A percentile compares a stretch with the other conserved stretches of the same genome.
phyloP scores from a whole-genome alignment of 2,797 vertebrate species.

The Mormyrus hasselquistii region DNA sequence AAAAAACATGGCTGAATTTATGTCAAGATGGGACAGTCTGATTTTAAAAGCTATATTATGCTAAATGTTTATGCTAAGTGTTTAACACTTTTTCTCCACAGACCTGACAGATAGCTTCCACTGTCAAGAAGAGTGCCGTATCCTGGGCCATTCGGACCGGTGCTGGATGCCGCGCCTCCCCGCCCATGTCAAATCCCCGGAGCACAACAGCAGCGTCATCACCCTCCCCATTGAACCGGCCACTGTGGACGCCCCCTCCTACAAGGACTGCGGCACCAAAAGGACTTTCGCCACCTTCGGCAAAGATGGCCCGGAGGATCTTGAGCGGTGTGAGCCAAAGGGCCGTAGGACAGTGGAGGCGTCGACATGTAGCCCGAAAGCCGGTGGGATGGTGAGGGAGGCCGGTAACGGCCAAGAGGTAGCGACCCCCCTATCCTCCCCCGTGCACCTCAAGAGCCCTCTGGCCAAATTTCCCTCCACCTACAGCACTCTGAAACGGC shows the following conservation, averaged over 20 bases:
- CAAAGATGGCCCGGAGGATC: constrained; percentile 84
- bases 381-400: constrained; percentile 82
- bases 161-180: constrained; percentile 95
- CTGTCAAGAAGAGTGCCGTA: constrained; percentile 95
- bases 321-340: constrained; percentile 71
- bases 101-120: constrained; percentile 75
- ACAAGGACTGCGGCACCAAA: constrained; percentile 84
- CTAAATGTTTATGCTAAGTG: neutral
- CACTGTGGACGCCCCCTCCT: constrained; percentile 82
- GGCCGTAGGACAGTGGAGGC: constrained; percentile 86
- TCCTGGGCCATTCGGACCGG: constrained; percentile 95
- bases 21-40: neutral
- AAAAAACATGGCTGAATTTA: neutral
- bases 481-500: constrained; percentile 71
- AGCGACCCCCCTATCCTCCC: constrained; percentile 85
- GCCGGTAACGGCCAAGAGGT: constrained; percentile 93
- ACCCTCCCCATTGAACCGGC: constrained; percentile 90
- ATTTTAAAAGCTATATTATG: neutral
- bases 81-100: neutral
- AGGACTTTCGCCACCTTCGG: constrained; percentile 98
- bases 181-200: constrained; percentile 82
- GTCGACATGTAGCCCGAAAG: constrained; percentile 86
- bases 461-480: constrained; percentile 70
- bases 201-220: constrained; percentile 84
- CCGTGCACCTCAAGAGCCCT: constrained; percentile 88